Percentiles rank a stretch among this genome's conserved stretches.
These are phyloP conservation scores for Cassiopea xamachana DNA, from an alignment of 30 jellyfish, hydroid and myxozoan species.

Conservation along the genomic window DNA sequence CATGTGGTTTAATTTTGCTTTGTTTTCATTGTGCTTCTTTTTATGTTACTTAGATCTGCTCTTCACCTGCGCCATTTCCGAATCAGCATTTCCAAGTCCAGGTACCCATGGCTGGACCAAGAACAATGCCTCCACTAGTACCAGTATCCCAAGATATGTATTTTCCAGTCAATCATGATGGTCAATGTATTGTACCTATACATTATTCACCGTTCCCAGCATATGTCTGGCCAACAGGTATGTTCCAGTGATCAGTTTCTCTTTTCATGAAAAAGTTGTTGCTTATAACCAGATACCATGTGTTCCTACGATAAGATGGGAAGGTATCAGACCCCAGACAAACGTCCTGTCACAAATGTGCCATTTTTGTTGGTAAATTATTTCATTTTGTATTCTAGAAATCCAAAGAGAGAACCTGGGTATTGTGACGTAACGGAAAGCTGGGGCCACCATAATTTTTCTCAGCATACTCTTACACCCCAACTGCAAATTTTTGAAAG, in stretches of 20 bases:
- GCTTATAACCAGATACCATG: background rate
- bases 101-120: conserved; percentile 40
- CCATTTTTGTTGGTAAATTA: no score
- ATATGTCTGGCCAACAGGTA: conserved; percentile 59
- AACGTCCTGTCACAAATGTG: no score
- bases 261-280: background rate
- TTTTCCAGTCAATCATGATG: conserved; percentile 44
- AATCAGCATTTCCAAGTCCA: conserved; percentile 51
- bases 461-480: no score
- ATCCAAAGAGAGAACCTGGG: no score
- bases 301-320: no score
- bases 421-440: no score
- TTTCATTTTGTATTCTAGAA: no score
- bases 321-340: no score
- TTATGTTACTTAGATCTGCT: conserved; percentile 14
- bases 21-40: background rate
- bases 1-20: no score
- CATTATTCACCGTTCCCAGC: conserved; percentile 55
- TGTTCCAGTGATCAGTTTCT: background rate
- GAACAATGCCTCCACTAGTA: conserved; percentile 48
- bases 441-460: no score
- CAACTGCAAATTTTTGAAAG: no score
- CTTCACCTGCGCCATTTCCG: conserved; percentile 41
- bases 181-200: conserved; percentile 53
- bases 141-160: conserved; percentile 55